Percentiles rank a stretch among this genome's conserved stretches.
Evolutionary conservation across 1,140 invertebrate genomes (phyloP).

Genomic region (Lethrus apterus): DNA sequence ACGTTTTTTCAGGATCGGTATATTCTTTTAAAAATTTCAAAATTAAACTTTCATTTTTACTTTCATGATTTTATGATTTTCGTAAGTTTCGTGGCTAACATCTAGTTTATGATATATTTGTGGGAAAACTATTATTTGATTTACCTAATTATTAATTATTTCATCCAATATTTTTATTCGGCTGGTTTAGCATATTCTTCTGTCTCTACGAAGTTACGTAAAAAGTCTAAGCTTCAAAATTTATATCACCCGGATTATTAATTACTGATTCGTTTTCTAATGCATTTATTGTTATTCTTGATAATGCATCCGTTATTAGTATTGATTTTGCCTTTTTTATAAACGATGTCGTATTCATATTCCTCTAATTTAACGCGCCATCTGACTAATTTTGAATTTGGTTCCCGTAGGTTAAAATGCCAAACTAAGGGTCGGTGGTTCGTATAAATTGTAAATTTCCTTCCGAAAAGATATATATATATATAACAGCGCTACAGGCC

Average conservation of each 20-base stretch:
- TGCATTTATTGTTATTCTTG: constrained; percentile 2
- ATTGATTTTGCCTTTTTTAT: constrained; percentile 16
- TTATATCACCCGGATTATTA: no score
- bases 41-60: constrained; percentile 4
- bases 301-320: constrained; percentile 15
- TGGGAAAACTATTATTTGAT: no score
- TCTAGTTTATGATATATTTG: no score
- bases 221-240: no score
- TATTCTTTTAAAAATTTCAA: constrained; percentile 8
- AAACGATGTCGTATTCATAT: constrained; percentile 14
- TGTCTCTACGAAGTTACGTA: background rate
- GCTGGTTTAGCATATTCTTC: no score
- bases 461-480: constrained; percentile 43
- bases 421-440: constrained; percentile 19
- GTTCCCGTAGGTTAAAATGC: constrained; percentile 17
- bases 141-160: no score
- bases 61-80: no score
- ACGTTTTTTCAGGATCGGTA: background rate
- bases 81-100: background rate
- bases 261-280: no score
- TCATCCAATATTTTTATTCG: background rate
- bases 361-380: constrained; percentile 18
- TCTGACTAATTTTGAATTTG: constrained; percentile 20
- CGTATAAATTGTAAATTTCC: constrained; percentile 34
- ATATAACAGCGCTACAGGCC: no score